A percentile compares a stretch with the other conserved stretches of the same genome.
Conservation (phyloP, 64 coral and sea anemone genomes). For the Montipora efflorescens region DNA sequence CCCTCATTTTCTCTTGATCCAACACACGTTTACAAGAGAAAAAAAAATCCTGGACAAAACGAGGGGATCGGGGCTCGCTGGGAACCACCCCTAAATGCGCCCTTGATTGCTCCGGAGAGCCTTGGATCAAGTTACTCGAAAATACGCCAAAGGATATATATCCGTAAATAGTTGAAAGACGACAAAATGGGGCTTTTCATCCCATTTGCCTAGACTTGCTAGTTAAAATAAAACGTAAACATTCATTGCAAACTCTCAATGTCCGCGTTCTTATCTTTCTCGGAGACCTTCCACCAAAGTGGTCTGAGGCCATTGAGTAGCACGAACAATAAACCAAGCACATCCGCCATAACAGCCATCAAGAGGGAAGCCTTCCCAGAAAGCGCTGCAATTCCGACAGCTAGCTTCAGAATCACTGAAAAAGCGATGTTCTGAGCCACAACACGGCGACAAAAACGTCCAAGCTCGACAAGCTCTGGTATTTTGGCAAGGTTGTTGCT, state of each 20-base stretch:
- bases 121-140: no score
- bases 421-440: slow-evolving; percentile 82
- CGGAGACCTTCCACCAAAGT: slow-evolving; percentile 74
- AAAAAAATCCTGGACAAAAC: no score
- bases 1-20: no score
- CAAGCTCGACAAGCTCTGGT: slow-evolving; percentile 83
- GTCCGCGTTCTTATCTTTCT: slow-evolving; percentile 8
- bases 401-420: slow-evolving; percentile 88
- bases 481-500: slow-evolving; percentile 95
- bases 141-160: not conserved
- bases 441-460: slow-evolving; percentile 75
- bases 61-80: no score
- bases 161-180: not conserved
- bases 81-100: no score
- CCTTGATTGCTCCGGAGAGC: no score
- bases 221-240: not conserved
- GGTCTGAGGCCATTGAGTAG: slow-evolving; percentile 92
- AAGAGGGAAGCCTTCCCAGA: slow-evolving; percentile 72
- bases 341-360: slow-evolving; percentile 93
- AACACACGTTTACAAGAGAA: no score
- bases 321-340: slow-evolving; percentile 82
- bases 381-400: slow-evolving; percentile 79
- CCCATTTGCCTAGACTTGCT: not conserved
- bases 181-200: not conserved
- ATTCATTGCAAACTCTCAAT: not conserved